A percentile compares a stretch with the other conserved stretches of the same genome.
Evolutionary conservation across 2,888 invertebrate genomes (phyloP).

Genomic region (Apoda limacodes): DNA sequence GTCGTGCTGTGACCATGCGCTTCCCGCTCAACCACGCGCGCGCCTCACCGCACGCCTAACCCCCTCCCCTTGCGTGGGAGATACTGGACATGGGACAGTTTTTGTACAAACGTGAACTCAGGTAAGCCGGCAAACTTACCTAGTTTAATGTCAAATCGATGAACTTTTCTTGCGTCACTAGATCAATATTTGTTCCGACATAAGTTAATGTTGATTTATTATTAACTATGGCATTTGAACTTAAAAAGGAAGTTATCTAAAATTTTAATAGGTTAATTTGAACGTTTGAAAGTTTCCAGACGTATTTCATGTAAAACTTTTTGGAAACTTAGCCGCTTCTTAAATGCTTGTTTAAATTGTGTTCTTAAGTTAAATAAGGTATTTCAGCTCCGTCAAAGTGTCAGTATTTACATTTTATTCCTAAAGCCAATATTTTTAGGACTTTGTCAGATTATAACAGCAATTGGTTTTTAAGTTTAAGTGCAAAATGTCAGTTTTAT

Average conservation of each 20-base stretch:
- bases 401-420: too few relatives aligned
- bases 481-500: too few relatives aligned
- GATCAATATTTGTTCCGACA: slow-evolving; percentile 38
- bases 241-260: slow-evolving; percentile 28
- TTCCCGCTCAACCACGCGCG: slow-evolving; percentile 18
- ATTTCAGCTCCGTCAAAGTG: too few relatives aligned
- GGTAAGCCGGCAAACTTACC: slow-evolving; percentile 40
- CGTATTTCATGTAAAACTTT: too few relatives aligned
- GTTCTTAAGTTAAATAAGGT: too few relatives aligned
- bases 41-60: slow-evolving; percentile 17
- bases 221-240: slow-evolving; percentile 39
- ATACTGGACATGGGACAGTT: slow-evolving; percentile 32
- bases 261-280: too few relatives aligned
- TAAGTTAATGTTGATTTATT: slow-evolving; percentile 30
- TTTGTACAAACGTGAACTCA: slow-evolving; percentile 39
- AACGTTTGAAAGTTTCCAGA: too few relatives aligned
- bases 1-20: slow-evolving; percentile 20
- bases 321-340: too few relatives aligned
- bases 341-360: too few relatives aligned
- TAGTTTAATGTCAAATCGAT: slow-evolving; percentile 43
- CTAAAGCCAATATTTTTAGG: too few relatives aligned
- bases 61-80: slow-evolving; percentile 13
- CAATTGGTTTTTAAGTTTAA: too few relatives aligned
- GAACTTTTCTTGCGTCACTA: slow-evolving; percentile 33
- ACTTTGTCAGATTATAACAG: too few relatives aligned